These are phyloP conservation scores for Oxyura jamaicensis DNA, from an alignment of 2,113 vertebrate genomes.

Conservation along the genomic window DNA sequence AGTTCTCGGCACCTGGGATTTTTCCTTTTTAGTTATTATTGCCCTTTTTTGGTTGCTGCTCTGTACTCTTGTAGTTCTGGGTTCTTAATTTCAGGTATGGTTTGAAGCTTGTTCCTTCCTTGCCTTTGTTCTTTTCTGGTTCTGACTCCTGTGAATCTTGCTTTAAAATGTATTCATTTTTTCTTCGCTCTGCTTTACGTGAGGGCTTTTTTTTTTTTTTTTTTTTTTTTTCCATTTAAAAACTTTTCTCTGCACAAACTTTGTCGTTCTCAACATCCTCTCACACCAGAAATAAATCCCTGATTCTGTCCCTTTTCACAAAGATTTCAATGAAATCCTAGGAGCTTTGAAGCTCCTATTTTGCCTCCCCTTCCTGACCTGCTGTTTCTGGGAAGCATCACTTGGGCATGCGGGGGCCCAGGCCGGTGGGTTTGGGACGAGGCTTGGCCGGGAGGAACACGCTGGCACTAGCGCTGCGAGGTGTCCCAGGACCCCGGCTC, in stretches of 20 bases:
- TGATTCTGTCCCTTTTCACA: not conserved
- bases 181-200: not conserved
- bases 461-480: not conserved
- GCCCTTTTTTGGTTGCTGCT: not conserved
- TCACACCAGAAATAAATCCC: not conserved
- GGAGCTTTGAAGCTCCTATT: not conserved
- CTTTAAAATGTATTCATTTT: not conserved
- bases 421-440: not conserved
- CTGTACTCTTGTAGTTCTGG: not conserved
- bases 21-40: not conserved
- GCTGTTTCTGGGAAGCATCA: not conserved
- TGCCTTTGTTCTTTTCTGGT: not conserved
- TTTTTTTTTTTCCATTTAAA: not conserved
- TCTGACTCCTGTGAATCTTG: not conserved
- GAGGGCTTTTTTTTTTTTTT: not conserved
- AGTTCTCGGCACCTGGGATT: not conserved
- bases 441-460: not conserved
- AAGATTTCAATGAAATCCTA: not conserved
- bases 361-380: not conserved
- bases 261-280: not conserved
- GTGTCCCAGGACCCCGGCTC: conserved; percentile 51
- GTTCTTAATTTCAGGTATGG: not conserved
- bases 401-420: not conserved
- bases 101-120: not conserved
- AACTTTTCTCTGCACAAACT: not conserved